Percentiles rank a stretch among this genome's conserved stretches.
Conservation (phyloP, 2,113 vertebrate genomes). For the Rhabdornis inornatus region DNA sequence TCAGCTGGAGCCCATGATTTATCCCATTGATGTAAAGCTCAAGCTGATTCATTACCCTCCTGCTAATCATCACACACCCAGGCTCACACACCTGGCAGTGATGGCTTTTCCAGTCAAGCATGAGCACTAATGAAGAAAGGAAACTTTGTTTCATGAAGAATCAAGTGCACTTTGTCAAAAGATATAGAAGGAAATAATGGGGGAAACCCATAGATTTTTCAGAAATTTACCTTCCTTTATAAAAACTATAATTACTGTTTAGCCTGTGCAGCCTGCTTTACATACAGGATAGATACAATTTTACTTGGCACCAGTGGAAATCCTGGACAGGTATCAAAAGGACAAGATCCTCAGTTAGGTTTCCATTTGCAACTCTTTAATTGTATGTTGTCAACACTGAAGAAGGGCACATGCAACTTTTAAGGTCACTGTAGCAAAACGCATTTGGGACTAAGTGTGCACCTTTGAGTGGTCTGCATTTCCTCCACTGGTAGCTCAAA, state of each 20-base stretch:
- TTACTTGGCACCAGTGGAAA: neutral
- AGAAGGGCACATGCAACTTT: neutral
- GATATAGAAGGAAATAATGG: neutral
- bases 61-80: neutral
- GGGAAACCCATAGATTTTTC: fast-evolving
- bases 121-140: neutral
- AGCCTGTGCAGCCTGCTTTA: neutral
- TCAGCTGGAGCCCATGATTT: neutral
- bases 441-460: neutral
- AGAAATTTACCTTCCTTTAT: neutral
- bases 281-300: neutral
- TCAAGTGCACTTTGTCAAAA: neutral
- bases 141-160: neutral
- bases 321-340: neutral
- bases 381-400: neutral
- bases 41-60: neutral
- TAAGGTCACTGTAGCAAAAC: neutral
- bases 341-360: neutral
- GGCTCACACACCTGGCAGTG: neutral
- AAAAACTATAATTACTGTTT: neutral
- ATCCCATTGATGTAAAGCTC: neutral
- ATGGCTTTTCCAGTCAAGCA: neutral
- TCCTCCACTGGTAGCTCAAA: neutral
- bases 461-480: neutral
- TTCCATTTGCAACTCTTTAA: neutral